A percentile compares a stretch with the other conserved stretches of the same genome.
phyloP scores from a whole-genome alignment of 2,797 vertebrate genomes.

The Ibycter americanus region DNA sequence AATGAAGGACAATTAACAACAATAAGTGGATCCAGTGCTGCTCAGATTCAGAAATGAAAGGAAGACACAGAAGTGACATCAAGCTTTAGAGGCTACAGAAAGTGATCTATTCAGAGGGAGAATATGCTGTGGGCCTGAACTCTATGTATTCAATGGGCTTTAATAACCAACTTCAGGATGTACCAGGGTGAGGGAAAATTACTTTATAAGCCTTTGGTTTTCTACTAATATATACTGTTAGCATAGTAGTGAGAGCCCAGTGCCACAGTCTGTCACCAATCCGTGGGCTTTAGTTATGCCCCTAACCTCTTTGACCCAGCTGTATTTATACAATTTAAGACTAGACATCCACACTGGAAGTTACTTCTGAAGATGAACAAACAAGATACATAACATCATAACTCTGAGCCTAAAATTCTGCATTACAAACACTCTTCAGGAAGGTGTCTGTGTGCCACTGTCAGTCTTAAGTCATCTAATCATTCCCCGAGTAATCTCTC shows the following conservation, averaged over 20 bases:
- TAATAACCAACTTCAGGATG: background rate
- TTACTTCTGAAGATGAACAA: background rate
- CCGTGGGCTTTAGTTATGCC: background rate
- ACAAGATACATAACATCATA: fast-evolving
- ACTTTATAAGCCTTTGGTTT: background rate
- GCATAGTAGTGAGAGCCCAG: background rate
- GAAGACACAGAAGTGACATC: background rate
- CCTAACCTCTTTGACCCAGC: background rate
- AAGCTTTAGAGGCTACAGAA: background rate
- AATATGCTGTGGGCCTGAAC: background rate
- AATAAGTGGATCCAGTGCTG: background rate
- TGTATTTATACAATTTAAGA: background rate
- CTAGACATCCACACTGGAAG: background rate
- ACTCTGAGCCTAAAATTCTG: background rate
- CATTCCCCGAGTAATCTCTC: background rate
- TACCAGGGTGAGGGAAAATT: background rate
- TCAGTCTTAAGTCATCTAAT: background rate
- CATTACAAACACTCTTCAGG: background rate
- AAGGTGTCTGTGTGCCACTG: fast-evolving
- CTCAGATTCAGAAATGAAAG: background rate
- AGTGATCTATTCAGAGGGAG: background rate
- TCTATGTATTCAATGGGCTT: background rate
- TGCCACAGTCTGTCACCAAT: background rate
- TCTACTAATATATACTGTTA: background rate
- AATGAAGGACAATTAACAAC: slow-evolving; percentile 66